Evolutionary conservation across 2,113 vertebrate genomes (phyloP).

Genomic region (Peromyscus leucopus): DNA sequence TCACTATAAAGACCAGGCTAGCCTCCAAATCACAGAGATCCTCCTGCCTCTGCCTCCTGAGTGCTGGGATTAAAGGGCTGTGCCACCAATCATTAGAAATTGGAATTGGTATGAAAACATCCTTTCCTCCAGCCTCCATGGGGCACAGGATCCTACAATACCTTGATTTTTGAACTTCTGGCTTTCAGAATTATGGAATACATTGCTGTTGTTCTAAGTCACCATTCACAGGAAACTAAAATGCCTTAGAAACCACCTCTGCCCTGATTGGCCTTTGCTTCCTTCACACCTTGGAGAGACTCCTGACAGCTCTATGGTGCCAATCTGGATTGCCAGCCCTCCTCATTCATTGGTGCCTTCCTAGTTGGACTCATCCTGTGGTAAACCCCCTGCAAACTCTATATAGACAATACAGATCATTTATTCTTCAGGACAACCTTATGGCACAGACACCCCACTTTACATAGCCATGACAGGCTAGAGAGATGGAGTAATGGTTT

Average conservation of each 20-base stretch:
- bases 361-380: not conserved
- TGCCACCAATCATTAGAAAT: not conserved
- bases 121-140: not conserved
- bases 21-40: not conserved
- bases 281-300: not conserved
- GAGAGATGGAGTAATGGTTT: not conserved
- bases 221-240: not conserved
- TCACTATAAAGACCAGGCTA: not conserved
- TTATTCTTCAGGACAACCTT: not conserved
- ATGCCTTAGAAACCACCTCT: not conserved
- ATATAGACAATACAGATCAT: not conserved
- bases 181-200: not conserved
- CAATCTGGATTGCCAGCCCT: not conserved
- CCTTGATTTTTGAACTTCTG: not conserved
- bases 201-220: not conserved
- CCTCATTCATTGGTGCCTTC: not conserved
- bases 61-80: not conserved
- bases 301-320: not conserved
- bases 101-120: not conserved
- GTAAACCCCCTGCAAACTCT: not conserved
- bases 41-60: not conserved
- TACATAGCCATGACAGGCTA: not conserved
- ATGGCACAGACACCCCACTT: not conserved
- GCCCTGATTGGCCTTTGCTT: not conserved
- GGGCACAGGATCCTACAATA: not conserved